A percentile compares a stretch with the other conserved stretches of the same genome.
Conservation (phyloP, 2,888 invertebrate genomes). For the Sphaerophoria taeniata region DNA sequence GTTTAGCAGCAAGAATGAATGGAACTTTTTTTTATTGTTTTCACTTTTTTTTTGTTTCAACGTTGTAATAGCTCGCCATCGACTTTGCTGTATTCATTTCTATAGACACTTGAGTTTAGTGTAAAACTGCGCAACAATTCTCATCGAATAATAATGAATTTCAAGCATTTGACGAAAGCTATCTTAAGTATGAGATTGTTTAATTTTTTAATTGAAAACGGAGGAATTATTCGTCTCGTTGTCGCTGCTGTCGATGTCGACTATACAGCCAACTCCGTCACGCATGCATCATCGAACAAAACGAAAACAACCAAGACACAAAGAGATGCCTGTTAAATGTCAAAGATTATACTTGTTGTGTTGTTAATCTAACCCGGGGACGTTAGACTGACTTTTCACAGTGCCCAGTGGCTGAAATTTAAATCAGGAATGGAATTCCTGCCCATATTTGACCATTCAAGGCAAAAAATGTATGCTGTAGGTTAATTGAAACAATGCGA, state of each 20-base stretch:
- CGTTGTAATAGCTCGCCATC: conserved; percentile 1
- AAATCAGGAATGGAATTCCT: conserved; percentile 23
- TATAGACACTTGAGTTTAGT: neutral
- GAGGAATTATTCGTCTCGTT: neutral
- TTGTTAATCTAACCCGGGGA: conserved; percentile 12
- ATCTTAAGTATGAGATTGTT: conserved; percentile 35
- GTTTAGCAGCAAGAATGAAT: conserved; percentile 29
- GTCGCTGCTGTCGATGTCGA: neutral
- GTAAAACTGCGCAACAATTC: conserved; percentile 32
- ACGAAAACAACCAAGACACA: conserved; percentile 29
- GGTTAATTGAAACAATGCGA: conserved; percentile 47
- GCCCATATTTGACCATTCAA: conserved; percentile 24
- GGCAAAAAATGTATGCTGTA: conserved; percentile 13
- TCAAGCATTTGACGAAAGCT: conserved; percentile 27
- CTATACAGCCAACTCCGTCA: neutral
- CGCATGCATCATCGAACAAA: conserved; percentile 18
- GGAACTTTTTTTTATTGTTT: conserved; percentile 23
- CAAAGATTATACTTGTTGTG: neutral
- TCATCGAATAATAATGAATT: conserved; percentile 28
- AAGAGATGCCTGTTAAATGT: conserved; percentile 1
- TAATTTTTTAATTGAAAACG: conserved; percentile 46
- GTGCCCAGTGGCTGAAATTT: neutral
- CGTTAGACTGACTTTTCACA: neutral
- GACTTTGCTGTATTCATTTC: neutral
- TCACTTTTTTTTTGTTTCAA: conserved; percentile 13